phyloP scores from a whole-genome alignment of 1,140 invertebrate species.

The Neodiprion lecontei region DNA sequence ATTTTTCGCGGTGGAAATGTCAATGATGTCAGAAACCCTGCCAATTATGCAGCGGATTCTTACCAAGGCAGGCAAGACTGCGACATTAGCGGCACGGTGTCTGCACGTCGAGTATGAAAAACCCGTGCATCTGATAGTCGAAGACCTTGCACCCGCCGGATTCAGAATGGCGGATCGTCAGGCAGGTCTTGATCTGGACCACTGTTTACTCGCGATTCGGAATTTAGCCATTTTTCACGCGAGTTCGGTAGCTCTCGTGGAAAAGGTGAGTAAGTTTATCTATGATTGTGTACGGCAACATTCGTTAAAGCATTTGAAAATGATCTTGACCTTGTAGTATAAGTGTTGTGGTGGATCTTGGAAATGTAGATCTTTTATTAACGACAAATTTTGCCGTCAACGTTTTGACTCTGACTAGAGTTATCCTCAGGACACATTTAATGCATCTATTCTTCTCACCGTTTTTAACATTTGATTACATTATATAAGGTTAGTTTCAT shows the following conservation, averaged over 20 bases:
- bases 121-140: constrained; percentile 53
- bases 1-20: constrained; percentile 20
- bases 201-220: constrained; percentile 52
- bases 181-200: constrained; percentile 54
- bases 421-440: no score
- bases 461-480: no score
- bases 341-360: no score
- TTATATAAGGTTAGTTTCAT: not conserved
- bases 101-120: constrained; percentile 46
- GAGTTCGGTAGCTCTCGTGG: constrained; percentile 54
- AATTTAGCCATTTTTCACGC: constrained; percentile 64
- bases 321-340: no score
- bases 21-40: constrained; percentile 7
- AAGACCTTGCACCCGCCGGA: constrained; percentile 53
- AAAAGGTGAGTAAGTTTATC: constrained; percentile 50
- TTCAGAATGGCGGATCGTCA: constrained; percentile 57
- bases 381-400: no score
- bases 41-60: not conserved
- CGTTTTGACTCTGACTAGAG: no score
- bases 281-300: not conserved
- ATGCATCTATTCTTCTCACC: no score
- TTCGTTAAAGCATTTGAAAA: not conserved
- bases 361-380: no score
- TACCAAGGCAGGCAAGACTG: not conserved
- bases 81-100: constrained; percentile 39